Evolutionary conservation across 2,113 vertebrate species (phyloP).

Genomic region (Condylura cristata): DNA sequence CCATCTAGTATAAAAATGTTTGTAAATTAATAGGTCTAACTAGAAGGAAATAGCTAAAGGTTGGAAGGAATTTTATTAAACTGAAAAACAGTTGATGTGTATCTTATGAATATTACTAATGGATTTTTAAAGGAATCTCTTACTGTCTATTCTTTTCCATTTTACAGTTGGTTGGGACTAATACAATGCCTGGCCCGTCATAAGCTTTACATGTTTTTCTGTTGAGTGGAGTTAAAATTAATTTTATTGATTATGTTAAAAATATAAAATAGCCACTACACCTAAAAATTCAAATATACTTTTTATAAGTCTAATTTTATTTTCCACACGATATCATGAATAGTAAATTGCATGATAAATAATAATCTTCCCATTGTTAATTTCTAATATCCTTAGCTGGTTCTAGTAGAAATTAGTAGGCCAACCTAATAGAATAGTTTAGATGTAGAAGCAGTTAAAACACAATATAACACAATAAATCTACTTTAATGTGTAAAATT

Average conservation of each 20-base stretch:
- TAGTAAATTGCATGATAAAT: slow-evolving; percentile 20
- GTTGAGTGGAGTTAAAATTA: background rate
- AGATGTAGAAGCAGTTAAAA: slow-evolving; percentile 21
- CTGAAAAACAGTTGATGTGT: background rate
- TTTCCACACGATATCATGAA: background rate
- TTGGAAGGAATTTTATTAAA: slow-evolving; percentile 23
- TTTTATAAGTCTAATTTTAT: background rate
- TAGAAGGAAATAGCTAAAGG: background rate
- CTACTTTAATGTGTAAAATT: slow-evolving; percentile 42
- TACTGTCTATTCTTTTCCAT: slow-evolving; percentile 8
- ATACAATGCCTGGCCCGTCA: background rate
- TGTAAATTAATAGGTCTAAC: slow-evolving; percentile 73
- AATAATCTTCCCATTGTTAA: background rate
- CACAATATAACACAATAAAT: slow-evolving; percentile 5
- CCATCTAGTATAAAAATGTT: slow-evolving; percentile 78
- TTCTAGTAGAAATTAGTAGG: background rate
- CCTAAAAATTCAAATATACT: slow-evolving; percentile 18
- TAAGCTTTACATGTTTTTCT: slow-evolving; percentile 1
- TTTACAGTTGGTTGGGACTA: background rate
- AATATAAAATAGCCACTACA: background rate
- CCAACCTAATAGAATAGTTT: background rate
- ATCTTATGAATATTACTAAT: background rate
- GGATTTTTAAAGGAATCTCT: background rate
- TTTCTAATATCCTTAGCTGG: background rate
- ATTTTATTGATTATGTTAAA: slow-evolving; percentile 24